These are phyloP conservation scores for Todus mexicanus DNA, from an alignment of 2,797 vertebrate genomes.

Conservation along the genomic window DNA sequence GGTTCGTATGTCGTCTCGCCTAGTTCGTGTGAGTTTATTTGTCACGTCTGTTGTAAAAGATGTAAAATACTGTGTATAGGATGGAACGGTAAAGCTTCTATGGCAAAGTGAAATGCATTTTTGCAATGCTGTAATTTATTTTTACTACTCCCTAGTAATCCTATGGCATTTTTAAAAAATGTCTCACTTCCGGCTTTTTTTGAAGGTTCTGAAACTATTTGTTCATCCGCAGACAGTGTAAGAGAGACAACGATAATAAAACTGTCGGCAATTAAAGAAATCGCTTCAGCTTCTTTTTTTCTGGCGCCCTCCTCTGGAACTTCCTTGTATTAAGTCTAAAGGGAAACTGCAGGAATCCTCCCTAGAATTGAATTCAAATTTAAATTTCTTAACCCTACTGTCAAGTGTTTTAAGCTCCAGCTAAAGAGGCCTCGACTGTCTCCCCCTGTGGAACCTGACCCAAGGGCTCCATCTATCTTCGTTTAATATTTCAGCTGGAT, in stretches of 20 bases:
- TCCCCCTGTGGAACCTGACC: not conserved
- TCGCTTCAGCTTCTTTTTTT: not conserved
- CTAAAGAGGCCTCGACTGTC: not conserved
- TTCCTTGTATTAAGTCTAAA: not conserved
- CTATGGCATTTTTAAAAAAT: constrained; percentile 56
- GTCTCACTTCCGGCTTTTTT: constrained; percentile 33
- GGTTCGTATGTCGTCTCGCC: constrained; percentile 40
- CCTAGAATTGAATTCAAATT: not conserved
- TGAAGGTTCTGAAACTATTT: constrained; percentile 31
- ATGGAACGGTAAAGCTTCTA: constrained; percentile 69
- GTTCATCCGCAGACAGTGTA: constrained; percentile 43
- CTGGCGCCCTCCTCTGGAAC: not conserved
- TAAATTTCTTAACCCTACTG: not conserved
- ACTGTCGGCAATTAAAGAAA: not conserved
- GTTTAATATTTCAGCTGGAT: not conserved
- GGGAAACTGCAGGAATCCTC: not conserved
- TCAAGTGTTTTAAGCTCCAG: not conserved
- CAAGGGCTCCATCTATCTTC: not conserved
- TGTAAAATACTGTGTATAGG: constrained; percentile 64
- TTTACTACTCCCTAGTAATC: constrained; percentile 56
- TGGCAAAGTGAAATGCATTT: constrained; percentile 67
- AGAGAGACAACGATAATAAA: constrained; percentile 38
- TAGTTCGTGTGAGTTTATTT: constrained; percentile 29
- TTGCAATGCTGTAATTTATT: constrained; percentile 73
- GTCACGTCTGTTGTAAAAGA: constrained; percentile 54